Evolutionary conservation across 2,113 vertebrate genomes (phyloP), one percentile per base, ranked within the genome.

Genomic region (Paralichthys olivaceus): DNA sequence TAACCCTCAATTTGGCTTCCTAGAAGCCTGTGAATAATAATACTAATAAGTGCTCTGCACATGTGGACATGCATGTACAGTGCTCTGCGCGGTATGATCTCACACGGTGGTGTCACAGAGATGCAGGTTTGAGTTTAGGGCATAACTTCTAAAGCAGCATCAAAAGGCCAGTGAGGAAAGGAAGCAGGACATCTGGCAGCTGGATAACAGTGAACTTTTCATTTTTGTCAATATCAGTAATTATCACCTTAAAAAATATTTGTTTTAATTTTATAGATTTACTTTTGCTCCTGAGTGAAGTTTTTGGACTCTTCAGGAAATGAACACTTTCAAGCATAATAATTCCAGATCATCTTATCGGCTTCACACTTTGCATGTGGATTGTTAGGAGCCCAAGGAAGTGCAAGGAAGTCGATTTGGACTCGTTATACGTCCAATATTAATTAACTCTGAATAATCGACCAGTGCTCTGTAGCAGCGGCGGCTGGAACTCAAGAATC

Each of bases 1-100:
- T 79, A 92, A 89, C 89, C 91, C 23, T 86, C 84, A 91, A 92
- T 93, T 92, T 90, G 80, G 57, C 85, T 81, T 83, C 84, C 81
- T 76, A 57, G 79, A 79, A 79, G 81, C 76, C 83, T 65, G 74
- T 87, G 89, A 83, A 87, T 91, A 91, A 91, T 84, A 55, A 65
- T 67, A 81, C 84, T 87, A 78, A 85, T 87, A 89, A 88, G 73
- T 59, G 77, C 76, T 47, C 83, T 59, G 77, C 67, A 62, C 80
- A 88, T 40, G 59, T 85, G 87, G 79, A 89, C 84, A 43, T 83
- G 72, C 72, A 60, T 72, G 26, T 67, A 61, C 84, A 75, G 69
- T 62, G 22, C 62, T 25, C 40, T 17, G 37, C 40, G 14, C n/a
- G 22, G 7, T 58, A 56, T 74, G 69, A 70, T 80, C 40, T 72